Evolutionary conservation across 2,797 vertebrate species (phyloP).

Genomic region (Falco rusticolus): DNA sequence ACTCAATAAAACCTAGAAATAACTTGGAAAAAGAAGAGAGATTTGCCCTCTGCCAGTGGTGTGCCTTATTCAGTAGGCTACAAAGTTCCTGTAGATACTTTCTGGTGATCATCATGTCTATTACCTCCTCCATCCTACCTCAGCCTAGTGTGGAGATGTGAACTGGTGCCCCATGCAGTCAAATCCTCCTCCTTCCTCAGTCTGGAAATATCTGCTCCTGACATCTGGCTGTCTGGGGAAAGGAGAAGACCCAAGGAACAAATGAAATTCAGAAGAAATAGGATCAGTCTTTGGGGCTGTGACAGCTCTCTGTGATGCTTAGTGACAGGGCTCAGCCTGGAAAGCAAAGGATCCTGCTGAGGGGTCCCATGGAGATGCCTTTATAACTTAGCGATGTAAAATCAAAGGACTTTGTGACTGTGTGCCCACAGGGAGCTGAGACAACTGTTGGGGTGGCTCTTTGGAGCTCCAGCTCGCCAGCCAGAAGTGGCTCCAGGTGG

Average conservation of each 20-base stretch:
- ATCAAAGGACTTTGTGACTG: background rate
- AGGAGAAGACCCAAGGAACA: background rate
- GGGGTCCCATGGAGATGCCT: background rate
- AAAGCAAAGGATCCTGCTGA: background rate
- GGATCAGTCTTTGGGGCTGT: background rate
- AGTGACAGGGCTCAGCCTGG: background rate
- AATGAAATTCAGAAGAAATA: background rate
- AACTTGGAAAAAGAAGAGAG: fast-evolving
- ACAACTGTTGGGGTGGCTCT: background rate
- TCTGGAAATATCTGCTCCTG: background rate
- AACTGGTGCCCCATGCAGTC: background rate
- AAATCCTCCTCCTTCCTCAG: background rate
- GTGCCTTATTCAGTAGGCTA: background rate
- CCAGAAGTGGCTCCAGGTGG: background rate
- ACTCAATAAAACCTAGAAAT: background rate
- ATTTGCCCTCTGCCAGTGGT: background rate
- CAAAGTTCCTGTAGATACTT: background rate
- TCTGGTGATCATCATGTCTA: background rate
- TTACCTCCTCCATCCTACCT: background rate
- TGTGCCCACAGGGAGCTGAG: background rate
- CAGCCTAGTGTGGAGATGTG: background rate
- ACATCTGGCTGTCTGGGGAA: background rate
- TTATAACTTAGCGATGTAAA: background rate
- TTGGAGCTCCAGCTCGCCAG: background rate
- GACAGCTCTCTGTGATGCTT: background rate